Base-by-base conservation (phyloP, 2,113 vertebrate genomes). In the Gorsachius goisagi region DNA sequence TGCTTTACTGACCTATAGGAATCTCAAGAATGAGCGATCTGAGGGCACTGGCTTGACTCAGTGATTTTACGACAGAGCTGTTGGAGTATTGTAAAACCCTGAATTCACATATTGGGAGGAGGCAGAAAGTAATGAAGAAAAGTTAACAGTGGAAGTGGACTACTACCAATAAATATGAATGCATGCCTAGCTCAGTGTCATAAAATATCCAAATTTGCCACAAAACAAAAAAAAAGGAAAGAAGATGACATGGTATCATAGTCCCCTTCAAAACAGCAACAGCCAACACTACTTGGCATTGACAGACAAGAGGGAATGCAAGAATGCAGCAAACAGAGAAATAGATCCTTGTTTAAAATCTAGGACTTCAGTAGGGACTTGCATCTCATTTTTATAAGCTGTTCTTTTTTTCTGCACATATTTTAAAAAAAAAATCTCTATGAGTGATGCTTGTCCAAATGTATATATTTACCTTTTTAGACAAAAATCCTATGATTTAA, bases 21-120 rank as follows among this genome's bases (percentile, higher is more conserved):
- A 96, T 94, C 47, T 89, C 64, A 77, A 33, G 67, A 96, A 92
- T 80, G 64, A 72, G 89, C 62, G 41, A 69, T 88, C 68, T 69
- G 28, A 90, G 80, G 47, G 35, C 33, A 89, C 11, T 4, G 6
- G 33, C 16, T 93, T 66, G 24, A 86, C 63, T 85, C 56, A 50
- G 39, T 16, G 32, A 39, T 87, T 88, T 85, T 75, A 91, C 0
- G 0, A 41, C 21, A 74, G 77, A 82, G 33, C 21, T 78, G 12
- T 59, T 45, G 4, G 32, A 74, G n/a, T 30, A 72, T 5, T 52
- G 64, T 35, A 58, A 92, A 95, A 86, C 45, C 20, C 50, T 30
- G n/a, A 84, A 90, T 79, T 62, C 49, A 44, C 17, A 17, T 28
- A 47, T 2, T 50, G 21, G n/a, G 68, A 90, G 30, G 15, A 86